A percentile compares a stretch with the other conserved stretches of the same genome.
Conservation (phyloP, 2,797 vertebrate genomes). For the Acipenser ruthenus region DNA sequence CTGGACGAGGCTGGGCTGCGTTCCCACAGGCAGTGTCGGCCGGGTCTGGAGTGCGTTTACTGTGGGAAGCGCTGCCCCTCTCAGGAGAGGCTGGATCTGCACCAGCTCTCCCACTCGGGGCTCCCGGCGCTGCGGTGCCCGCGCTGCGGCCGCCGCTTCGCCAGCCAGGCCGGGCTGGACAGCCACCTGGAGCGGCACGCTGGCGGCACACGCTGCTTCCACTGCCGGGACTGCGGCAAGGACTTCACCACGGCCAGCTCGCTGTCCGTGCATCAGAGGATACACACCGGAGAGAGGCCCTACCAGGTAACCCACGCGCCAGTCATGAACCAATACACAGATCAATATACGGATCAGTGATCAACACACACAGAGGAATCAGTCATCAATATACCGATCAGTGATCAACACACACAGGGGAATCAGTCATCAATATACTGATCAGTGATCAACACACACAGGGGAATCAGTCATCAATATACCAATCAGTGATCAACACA, state of each 20-base stretch:
- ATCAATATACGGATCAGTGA: no score
- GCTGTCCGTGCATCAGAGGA: conserved; percentile 67
- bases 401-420: no score
- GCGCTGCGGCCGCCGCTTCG: conserved; percentile 63
- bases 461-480: no score
- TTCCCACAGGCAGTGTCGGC: conserved; percentile 73
- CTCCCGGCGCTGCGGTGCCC: conserved; percentile 70
- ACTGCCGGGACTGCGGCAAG: conserved; percentile 29
- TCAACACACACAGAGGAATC: no score
- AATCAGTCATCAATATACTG: no score
- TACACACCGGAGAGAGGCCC: conserved; percentile 67
- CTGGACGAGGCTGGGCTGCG: conserved; percentile 65
- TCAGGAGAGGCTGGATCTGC: conserved; percentile 67
- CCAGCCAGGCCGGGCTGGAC: conserved; percentile 54
- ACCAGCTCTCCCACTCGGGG: conserved; percentile 67
- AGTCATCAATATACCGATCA: no score
- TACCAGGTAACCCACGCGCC: conserved; percentile 51
- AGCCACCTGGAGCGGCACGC: conserved; percentile 63
- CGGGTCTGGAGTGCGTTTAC: conserved; percentile 65
- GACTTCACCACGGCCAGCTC: conserved; percentile 68
- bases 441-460: no score
- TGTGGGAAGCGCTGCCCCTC: conserved; percentile 71
- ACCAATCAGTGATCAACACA: no score
- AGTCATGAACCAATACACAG: no score
- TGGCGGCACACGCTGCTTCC: conserved; percentile 33